Conservation (phyloP, 2,113 vertebrate species). For the Mirza zaza region DNA sequence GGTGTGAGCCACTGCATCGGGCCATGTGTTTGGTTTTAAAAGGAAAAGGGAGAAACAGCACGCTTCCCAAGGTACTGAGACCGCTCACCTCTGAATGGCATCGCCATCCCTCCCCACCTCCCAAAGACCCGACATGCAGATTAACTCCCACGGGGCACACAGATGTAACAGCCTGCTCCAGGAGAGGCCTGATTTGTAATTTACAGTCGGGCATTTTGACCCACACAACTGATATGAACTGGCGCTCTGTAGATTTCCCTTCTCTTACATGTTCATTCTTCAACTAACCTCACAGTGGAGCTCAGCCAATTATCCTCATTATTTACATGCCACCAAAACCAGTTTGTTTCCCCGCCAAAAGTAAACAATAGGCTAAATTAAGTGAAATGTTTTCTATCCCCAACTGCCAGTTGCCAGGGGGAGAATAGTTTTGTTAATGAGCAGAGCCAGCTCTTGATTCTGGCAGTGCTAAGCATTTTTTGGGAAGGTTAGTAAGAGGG, state of each 20-base stretch:
- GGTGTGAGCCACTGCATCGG: no score
- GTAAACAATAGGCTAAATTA: conserved; percentile 62
- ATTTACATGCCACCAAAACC: conserved; percentile 11
- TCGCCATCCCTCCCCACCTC: background rate
- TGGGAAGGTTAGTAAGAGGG: background rate
- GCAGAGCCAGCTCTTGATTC: background rate
- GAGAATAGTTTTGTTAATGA: conserved; percentile 34
- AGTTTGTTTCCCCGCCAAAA: conserved; percentile 32
- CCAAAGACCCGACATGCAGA: background rate
- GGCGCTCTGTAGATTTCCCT: background rate
- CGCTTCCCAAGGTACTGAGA: background rate
- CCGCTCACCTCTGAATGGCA: background rate
- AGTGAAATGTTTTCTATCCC: conserved; percentile 34
- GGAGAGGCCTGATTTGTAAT: background rate
- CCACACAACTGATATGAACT: background rate
- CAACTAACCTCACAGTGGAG: background rate
- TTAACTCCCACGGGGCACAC: background rate
- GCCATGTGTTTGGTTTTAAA: background rate
- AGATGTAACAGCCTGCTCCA: background rate
- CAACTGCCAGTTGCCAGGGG: conserved; percentile 6
- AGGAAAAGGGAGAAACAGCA: background rate
- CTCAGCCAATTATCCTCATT: background rate
- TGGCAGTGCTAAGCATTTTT: background rate
- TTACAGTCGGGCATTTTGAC: background rate
- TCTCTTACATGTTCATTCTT: background rate